Conservation (phyloP, 2,797 vertebrate species). For the Paguma larvata region DNA sequence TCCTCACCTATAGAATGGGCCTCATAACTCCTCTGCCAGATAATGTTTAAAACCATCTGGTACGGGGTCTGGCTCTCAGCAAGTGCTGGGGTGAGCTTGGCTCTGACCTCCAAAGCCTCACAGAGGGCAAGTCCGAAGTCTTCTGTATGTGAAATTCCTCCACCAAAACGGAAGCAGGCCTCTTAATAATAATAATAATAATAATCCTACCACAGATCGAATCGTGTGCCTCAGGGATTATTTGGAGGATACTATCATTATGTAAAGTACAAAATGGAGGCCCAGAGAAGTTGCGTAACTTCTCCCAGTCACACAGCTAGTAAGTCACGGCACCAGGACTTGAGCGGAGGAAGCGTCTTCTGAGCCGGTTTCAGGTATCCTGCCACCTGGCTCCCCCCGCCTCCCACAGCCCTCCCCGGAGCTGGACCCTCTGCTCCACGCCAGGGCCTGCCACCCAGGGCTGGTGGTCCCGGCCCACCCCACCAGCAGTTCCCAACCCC, state of each 20-base stretch:
- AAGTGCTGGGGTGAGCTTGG: neutral
- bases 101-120: neutral
- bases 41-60: neutral
- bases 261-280: neutral
- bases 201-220: no score
- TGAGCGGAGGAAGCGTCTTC: neutral
- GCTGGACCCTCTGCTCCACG: neutral
- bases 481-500: neutral
- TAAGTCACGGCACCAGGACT: neutral
- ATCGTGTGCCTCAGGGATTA: neutral
- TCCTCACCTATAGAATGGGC: neutral
- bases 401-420: neutral
- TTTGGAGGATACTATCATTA: neutral
- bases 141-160: neutral
- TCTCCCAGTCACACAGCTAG: conserved; percentile 1
- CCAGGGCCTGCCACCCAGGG: neutral
- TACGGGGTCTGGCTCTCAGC: neutral
- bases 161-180: neutral
- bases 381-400: rapidly evolving
- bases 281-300: neutral
- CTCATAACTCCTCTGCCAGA: neutral
- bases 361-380: neutral
- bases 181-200: no score
- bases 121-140: neutral
- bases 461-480: neutral